Evolutionary conservation across 2,113 vertebrate genomes (phyloP).

Genomic region (Podarcis raffonei): DNA sequence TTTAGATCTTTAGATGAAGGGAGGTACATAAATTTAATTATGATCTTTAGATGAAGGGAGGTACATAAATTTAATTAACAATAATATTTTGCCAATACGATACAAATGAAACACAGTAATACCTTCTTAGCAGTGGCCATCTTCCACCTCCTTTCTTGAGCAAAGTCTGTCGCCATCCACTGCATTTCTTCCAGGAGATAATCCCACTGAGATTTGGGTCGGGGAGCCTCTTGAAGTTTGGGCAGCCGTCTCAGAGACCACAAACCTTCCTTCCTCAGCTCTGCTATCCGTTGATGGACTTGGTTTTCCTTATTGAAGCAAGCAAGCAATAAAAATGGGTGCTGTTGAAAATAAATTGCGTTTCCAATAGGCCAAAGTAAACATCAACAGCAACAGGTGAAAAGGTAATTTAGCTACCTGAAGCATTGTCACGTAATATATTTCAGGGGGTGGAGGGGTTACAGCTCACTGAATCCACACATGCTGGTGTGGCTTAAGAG

Average conservation of each 20-base stretch:
- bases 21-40: too few relatives aligned
- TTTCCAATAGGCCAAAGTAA: background rate
- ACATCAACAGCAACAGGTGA: background rate
- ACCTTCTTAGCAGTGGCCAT: conserved; percentile 96
- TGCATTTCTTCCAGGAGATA: conserved; percentile 98
- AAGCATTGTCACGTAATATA: background rate
- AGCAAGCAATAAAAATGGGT: background rate
- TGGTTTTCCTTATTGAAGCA: conserved; percentile 82
- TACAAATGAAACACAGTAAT: background rate
- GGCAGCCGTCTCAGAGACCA: conserved; percentile 93
- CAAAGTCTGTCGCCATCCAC: conserved; percentile 98
- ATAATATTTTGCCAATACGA: background rate
- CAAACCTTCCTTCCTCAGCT: conserved; percentile 91
- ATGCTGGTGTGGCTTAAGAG: too few relatives aligned
- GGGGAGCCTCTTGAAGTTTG: conserved; percentile 89
- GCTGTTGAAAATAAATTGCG: background rate
- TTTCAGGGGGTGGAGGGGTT: background rate
- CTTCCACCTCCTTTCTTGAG: conserved; percentile 97
- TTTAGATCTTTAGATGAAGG: too few relatives aligned
- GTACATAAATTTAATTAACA: too few relatives aligned
- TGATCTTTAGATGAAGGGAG: too few relatives aligned
- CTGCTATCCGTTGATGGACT: conserved; percentile 89
- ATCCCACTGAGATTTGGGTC: conserved; percentile 96
- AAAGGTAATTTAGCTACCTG: background rate
- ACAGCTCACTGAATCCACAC: background rate